These are phyloP conservation scores for Acropternis orthonyx DNA, from an alignment of 2,797 vertebrate genomes.

Conservation along the genomic window DNA sequence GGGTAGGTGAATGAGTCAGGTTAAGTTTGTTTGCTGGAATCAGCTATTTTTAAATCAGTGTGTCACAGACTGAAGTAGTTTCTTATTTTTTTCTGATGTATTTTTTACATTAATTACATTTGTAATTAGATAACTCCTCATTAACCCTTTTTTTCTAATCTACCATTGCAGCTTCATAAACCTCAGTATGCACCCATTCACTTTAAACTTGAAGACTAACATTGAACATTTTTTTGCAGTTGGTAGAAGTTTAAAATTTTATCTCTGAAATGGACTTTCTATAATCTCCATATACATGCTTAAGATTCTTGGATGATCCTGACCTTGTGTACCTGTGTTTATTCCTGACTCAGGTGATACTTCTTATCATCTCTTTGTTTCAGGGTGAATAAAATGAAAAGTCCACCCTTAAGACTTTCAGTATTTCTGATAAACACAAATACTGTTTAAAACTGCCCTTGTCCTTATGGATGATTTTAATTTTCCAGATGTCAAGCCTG, in stretches of 20 bases:
- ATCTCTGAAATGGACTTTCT: neutral
- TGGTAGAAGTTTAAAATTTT: neutral
- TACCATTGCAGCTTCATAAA: neutral
- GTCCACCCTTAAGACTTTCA: neutral
- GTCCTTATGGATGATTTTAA: neutral
- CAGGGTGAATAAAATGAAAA: neutral
- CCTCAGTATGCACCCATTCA: neutral
- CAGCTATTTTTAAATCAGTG: neutral
- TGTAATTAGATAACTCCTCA: neutral
- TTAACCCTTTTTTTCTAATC: neutral
- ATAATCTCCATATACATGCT: neutral
- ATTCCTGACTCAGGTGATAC: neutral
- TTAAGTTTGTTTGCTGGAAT: neutral
- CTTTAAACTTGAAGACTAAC: neutral
- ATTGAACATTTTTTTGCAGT: neutral
- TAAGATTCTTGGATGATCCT: neutral
- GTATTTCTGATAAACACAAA: neutral
- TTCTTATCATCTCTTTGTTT: neutral
- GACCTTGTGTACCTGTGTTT: neutral
- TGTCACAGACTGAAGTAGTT: neutral
- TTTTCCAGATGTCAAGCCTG: neutral
- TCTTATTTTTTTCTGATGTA: neutral
- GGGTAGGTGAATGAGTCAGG: neutral
- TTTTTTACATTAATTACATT: neutral
- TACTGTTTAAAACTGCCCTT: neutral